These are phyloP conservation scores for Sialia sialis DNA, from an alignment of 2,113 vertebrate species.

Conservation along the genomic window DNA sequence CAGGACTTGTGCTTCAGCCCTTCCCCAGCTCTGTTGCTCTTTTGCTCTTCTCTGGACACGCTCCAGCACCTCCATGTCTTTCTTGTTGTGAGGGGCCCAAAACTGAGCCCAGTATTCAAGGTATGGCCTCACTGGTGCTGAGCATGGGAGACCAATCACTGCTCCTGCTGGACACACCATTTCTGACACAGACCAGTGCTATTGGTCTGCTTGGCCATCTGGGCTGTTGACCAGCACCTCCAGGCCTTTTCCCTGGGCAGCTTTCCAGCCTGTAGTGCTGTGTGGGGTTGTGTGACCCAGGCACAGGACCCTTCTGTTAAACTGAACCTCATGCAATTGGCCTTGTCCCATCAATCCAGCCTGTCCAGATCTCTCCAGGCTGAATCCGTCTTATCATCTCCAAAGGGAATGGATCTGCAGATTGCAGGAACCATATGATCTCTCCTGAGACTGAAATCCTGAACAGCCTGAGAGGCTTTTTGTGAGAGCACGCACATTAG, in stretches of 20 bases:
- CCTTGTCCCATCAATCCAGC: not conserved
- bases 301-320: no score
- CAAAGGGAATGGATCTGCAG: not conserved
- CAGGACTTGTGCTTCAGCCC: not conserved
- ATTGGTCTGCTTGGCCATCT: not conserved
- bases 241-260: not conserved
- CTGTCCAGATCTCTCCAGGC: not conserved
- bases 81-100: not conserved
- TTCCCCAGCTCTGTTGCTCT: not conserved
- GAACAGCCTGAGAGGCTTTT: not conserved
- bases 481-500: not conserved
- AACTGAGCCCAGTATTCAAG: not conserved
- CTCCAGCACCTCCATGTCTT: not conserved
- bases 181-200: not conserved
- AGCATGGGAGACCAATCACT: not conserved
- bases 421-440: not conserved
- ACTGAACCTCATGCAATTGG: not conserved
- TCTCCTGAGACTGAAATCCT: not conserved
- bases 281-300: not conserved
- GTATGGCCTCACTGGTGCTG: not conserved
- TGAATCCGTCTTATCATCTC: not conserved
- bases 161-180: not conserved
- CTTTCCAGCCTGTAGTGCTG: not conserved
- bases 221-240: not conserved
- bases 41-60: fast-evolving